phyloP scores from a whole-genome alignment of 2,113 vertebrate species.

The Alces alces region DNA sequence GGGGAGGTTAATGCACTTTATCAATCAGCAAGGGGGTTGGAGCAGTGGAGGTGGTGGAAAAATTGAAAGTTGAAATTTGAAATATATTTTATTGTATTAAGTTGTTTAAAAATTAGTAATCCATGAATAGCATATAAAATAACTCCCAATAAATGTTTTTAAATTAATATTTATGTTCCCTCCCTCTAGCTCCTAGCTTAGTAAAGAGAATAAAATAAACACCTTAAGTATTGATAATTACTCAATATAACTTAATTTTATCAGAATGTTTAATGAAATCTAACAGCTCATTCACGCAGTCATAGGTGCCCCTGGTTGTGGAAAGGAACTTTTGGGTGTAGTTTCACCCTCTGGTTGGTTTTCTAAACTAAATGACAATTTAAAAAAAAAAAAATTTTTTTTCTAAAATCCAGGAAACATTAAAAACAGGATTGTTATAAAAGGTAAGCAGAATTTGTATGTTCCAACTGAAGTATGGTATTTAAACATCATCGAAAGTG shows the following conservation, averaged over 20 bases:
- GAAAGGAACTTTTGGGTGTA: neutral
- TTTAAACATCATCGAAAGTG: rapidly evolving
- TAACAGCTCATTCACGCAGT: too few species aligned
- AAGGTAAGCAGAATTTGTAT: rapidly evolving
- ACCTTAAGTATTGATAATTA: neutral
- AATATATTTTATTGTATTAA: neutral
- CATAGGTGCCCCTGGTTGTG: too few species aligned
- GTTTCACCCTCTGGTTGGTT: neutral
- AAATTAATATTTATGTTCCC: neutral
- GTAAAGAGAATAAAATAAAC: neutral
- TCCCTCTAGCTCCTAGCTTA: neutral
- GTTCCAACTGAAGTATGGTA: neutral
- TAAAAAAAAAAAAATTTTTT: neutral
- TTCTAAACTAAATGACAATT: neutral
- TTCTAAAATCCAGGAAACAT: neutral
- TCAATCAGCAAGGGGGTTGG: neutral
- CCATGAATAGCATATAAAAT: neutral
- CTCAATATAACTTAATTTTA: neutral
- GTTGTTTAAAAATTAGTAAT: neutral
- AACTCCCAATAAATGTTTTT: neutral
- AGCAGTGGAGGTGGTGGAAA: neutral
- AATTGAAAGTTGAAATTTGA: neutral
- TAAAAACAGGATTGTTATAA: neutral
- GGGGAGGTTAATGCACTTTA: neutral
- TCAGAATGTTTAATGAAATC: neutral